Base-by-base conservation (phyloP, 2,113 vertebrate species). In the Aegotheles bennettii region DNA sequence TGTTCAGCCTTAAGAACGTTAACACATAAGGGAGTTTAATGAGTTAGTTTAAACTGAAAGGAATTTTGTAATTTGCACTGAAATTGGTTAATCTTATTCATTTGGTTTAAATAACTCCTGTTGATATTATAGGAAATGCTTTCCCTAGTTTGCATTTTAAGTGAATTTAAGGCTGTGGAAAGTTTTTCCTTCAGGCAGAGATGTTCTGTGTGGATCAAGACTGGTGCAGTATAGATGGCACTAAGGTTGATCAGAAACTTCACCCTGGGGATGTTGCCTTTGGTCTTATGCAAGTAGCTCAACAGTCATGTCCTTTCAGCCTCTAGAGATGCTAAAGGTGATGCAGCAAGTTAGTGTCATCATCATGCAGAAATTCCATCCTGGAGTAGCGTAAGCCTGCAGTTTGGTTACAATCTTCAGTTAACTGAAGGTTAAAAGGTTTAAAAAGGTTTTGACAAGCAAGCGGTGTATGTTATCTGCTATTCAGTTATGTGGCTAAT, bases 121-220 rank as follows among this genome's bases (percentile, higher is more conserved):
- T 90, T 92, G 79, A 48, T 86, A 45, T 60, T 70, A 38, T 15
- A 60, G 71, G 45, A 2, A 1, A 56, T 92, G 13, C 38, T 90
- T 78, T 91, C 78, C 64, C 64, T 87, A 63, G 64, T 89, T 94
- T 92, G 77, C 86, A 84, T 95, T 94, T 89, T 87, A 81, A 89
- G 47, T 24, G 17, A 89, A 67, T 43, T 67, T 84, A 64, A 89
- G 68, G 40, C 61, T 92, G 23, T 71, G 16, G n/a, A 69, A 90
- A 90, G 19, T 68, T 21, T 51, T 94, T 84, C 42, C 91, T 94
- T 93, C 48, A 82, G 93, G 94, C 81, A 93, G 65, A 89, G 28
- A 14, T 48, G 29, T 11, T 88, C 10, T n/a, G 63, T 81, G 40
- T 59, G 64, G 69, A 42, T 43, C 61, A 75, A 73, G 74, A 79